Base-by-base conservation (phyloP, 2,888 invertebrate genomes). In the Pristionchus entomophagus region DNA sequence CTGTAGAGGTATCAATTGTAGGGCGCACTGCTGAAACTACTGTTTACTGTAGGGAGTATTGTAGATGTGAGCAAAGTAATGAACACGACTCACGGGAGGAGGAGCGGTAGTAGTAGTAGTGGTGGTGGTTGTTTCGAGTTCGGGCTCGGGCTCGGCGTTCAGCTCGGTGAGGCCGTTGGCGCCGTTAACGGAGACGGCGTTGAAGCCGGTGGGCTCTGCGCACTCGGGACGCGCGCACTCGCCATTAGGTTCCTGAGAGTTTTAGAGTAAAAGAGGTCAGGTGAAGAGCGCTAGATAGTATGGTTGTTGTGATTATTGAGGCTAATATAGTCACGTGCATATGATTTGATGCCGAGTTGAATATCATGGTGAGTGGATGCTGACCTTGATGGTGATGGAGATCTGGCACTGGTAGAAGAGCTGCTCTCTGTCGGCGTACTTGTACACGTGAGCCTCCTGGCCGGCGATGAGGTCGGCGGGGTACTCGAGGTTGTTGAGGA, bases 331-430 rank as follows among this genome's bases (percentile, higher is more conserved):
- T n/a, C n/a, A n/a, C n/a, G n/a, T n/a, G n/a, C n/a, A n/a, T n/a
- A n/a, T n/a, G n/a, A 4, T 73, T 38, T 2, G 77, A 45, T 1
- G n/a, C 35, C 1, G 45, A 12, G 32, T 22, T 4, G n/a, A 22
- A 32, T 32, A 3, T 12, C 38, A 14, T 29, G n/a, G 17, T 8
- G 29, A 78, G 6, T 53, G 53, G 32, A 35, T 6, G 69, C 0
- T 22, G 29, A 85, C 85, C 86, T 92, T 92, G 85, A 92, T 89
- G 38, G 91, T 91, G 81, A 92, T 91, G 51, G 90, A 87, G 85
- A 92, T 91, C 87, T 92, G 92, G 89, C 92, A 92, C 87, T 92
- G 92, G 88, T 92, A 92, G 89, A 92, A 92, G 69, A 92, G 89
- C 85, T 89, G 89, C 29, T 84, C 65, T 59, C 84, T 69, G 86